Conservation (phyloP, 1,140 invertebrate species). For the Andrena cerasifolii region DNA sequence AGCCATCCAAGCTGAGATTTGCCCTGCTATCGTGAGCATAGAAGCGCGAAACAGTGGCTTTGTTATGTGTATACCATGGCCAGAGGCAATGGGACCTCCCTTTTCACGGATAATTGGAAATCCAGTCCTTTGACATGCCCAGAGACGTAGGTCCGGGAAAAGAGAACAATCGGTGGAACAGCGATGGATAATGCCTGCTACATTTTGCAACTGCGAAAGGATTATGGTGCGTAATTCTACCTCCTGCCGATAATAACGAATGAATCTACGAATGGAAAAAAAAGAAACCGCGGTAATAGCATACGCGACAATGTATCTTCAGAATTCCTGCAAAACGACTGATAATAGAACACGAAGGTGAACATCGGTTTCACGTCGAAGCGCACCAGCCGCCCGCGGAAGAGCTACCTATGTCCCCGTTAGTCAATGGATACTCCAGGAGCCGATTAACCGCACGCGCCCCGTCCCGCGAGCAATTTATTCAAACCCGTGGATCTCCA, state of each 20-base stretch:
- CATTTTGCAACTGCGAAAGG: not conserved
- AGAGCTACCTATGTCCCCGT: not conserved
- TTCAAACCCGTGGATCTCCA: slow-evolving; percentile 23
- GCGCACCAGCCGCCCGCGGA: not conserved
- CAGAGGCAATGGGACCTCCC: not conserved
- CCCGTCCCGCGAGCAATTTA: slow-evolving; percentile 30
- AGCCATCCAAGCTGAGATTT: slow-evolving; percentile 22
- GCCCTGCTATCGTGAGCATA: slow-evolving; percentile 21
- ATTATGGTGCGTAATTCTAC: too few relatives aligned
- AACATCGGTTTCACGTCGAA: not conserved
- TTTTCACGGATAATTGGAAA: slow-evolving; percentile 43
- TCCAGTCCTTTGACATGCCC: not conserved
- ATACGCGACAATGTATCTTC: too few relatives aligned
- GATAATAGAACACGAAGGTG: not conserved
- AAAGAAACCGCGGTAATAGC: too few relatives aligned
- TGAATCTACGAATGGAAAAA: too few relatives aligned
- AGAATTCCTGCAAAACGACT: too few relatives aligned
- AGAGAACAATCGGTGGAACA: not conserved
- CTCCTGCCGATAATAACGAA: too few relatives aligned
- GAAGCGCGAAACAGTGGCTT: slow-evolving; percentile 31
- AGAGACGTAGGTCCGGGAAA: not conserved
- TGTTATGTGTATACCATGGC: slow-evolving; percentile 3
- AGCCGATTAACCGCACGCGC: not conserved
- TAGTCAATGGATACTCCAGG: not conserved
- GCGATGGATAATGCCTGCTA: not conserved